Percentiles rank a stretch among this genome's conserved stretches.
Conservation (phyloP, 1,140 invertebrate genomes). For the Nasonia vitripennis region DNA sequence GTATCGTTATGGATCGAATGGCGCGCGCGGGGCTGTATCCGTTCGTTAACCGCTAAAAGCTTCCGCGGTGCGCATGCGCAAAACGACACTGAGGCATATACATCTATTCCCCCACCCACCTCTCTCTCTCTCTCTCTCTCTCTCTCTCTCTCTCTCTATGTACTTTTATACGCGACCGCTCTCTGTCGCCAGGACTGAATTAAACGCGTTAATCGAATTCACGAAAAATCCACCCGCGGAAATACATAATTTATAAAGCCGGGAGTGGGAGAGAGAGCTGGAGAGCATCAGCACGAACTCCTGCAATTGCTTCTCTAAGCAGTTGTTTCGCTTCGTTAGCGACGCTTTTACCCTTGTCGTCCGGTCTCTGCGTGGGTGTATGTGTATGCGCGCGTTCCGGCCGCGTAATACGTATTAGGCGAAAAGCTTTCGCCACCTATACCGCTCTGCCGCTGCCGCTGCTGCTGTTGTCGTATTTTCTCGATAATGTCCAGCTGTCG, state of each 20-base stretch:
- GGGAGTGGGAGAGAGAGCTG: not conserved
- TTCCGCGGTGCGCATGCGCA: not conserved
- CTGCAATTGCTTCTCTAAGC: conserved; percentile 25
- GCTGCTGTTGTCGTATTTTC: conserved; percentile 11
- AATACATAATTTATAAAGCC: conserved; percentile 26
- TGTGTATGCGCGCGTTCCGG: not conserved
- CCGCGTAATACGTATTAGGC: conserved; percentile 40
- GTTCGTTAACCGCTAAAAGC: conserved; percentile 21
- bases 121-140: not conserved
- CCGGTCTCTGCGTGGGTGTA: not conserved
- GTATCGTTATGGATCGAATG: not conserved
- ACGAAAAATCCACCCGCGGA: conserved; percentile 17
- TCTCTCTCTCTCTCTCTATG: not conserved
- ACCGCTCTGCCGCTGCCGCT: not conserved
- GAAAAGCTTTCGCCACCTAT: conserved; percentile 41
- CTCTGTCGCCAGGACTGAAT: not conserved
- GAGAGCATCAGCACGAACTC: not conserved
- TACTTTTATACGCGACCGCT: not conserved
- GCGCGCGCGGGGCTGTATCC: not conserved
- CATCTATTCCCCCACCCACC: not conserved
- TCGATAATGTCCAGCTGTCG: conserved; percentile 1
- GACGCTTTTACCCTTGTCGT: conserved; percentile 17
- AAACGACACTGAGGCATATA: not conserved
- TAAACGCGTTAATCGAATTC: conserved; percentile 25
- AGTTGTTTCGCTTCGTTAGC: conserved; percentile 38